Conservation (phyloP, 2,888 invertebrate genomes). For the Tetragonisca angustula region DNA sequence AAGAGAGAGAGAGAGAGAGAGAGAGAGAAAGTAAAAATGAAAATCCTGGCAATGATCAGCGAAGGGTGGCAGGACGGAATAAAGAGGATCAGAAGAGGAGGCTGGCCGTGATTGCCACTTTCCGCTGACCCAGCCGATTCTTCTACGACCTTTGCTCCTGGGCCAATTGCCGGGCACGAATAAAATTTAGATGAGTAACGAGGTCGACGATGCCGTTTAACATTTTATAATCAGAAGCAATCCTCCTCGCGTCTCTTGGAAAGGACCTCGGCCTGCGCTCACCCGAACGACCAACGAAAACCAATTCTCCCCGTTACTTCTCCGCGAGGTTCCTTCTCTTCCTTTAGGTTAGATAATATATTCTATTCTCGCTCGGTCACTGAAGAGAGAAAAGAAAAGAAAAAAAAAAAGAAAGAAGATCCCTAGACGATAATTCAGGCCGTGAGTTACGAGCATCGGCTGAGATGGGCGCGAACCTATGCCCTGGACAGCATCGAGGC, state of each 20-base stretch:
- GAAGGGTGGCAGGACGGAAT: constrained; percentile 19
- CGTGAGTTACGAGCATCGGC: constrained; percentile 32
- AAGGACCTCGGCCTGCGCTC: neutral
- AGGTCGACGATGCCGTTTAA: constrained; percentile 71
- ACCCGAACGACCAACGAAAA: neutral
- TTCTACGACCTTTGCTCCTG: constrained; percentile 39
- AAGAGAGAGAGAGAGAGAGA: constrained; percentile 31
- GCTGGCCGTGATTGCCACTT: constrained; percentile 44
- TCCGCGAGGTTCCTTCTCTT: constrained; percentile 42
- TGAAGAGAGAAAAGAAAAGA: constrained; percentile 3
- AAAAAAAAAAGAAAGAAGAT: constrained; percentile 31
- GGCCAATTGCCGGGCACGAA: constrained; percentile 66
- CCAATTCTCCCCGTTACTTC: constrained; percentile 13
- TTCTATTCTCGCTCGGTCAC: constrained; percentile 24
- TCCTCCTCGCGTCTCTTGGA: constrained; percentile 3
- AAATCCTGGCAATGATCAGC: constrained; percentile 47
- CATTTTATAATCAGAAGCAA: constrained; percentile 74
- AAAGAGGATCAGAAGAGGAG: constrained; percentile 59
- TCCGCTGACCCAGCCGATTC: constrained; percentile 67
- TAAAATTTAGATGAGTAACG: constrained; percentile 73
- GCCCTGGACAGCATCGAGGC: constrained; percentile 44
- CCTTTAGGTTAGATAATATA: constrained; percentile 4
- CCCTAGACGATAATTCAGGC: constrained; percentile 66
- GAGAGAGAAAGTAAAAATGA: constrained; percentile 6
- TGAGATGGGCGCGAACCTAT: constrained; percentile 7